phyloP scores from a whole-genome alignment of 2,113 vertebrate species.

The Pimephales promelas region DNA sequence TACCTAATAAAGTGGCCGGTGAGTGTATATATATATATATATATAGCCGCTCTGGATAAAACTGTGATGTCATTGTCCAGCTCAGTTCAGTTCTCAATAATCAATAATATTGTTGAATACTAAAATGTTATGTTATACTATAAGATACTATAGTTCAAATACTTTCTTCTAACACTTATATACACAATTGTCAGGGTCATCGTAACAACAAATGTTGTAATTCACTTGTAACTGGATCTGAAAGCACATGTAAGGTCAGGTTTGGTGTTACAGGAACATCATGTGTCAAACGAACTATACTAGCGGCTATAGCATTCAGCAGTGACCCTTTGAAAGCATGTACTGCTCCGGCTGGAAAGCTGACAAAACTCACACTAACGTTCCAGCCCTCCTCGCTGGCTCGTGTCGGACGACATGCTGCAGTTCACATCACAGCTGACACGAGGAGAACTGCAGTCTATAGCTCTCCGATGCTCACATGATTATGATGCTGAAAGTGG shows the following conservation, averaged over 20 bases:
- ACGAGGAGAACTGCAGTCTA: slow-evolving; percentile 75
- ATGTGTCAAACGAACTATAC: slow-evolving; percentile 16
- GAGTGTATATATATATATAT: no score
- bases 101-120: no score
- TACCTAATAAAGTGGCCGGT: no score
- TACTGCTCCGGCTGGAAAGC: slow-evolving; percentile 65
- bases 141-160: no score
- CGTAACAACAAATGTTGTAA: no score
- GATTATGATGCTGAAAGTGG: slow-evolving; percentile 73
- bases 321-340: slow-evolving; percentile 15
- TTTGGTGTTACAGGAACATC: not conserved
- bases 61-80: no score
- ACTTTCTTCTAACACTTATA: no score
- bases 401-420: slow-evolving; percentile 62
- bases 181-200: no score
- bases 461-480: slow-evolving; percentile 59
- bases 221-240: not conserved
- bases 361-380: slow-evolving; percentile 72
- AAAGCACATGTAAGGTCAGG: not conserved
- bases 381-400: slow-evolving; percentile 67
- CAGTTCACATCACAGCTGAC: slow-evolving; percentile 73
- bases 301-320: slow-evolving; percentile 21
- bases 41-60: no score
- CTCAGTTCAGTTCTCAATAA: no score
- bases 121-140: no score